Evolutionary conservation across 2,888 invertebrate species (phyloP).

Genomic region (Embidobia sp.): DNA sequence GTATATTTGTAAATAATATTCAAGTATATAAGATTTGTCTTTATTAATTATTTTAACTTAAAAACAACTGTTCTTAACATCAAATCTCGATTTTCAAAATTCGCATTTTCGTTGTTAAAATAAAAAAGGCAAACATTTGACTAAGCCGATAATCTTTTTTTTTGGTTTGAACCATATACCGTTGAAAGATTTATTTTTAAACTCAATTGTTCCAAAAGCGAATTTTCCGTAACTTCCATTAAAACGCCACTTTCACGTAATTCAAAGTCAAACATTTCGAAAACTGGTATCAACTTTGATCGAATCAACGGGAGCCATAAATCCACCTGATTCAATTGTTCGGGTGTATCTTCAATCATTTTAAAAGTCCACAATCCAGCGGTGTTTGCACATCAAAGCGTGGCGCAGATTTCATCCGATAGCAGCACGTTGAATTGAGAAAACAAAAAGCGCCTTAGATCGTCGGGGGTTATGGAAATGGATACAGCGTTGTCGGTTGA

Average conservation of each 20-base stretch:
- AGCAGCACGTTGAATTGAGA: background rate
- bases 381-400: conserved; percentile 24
- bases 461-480: conserved; percentile 26
- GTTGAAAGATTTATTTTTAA: too few species aligned
- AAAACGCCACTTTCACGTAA: conserved; percentile 1
- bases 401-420: conserved; percentile 7
- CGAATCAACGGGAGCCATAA: background rate
- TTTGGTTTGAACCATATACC: too few species aligned
- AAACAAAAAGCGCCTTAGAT: conserved; percentile 28
- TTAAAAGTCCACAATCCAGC: conserved; percentile 2
- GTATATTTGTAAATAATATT: too few species aligned
- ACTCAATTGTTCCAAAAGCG: too few species aligned
- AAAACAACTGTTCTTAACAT: too few species aligned
- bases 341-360: conserved; percentile 15
- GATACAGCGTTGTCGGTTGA: conserved; percentile 24
- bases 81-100: background rate
- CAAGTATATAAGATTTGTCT: too few species aligned
- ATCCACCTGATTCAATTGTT: conserved; percentile 15
- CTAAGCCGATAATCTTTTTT: background rate
- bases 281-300: background rate
- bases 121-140: too few species aligned
- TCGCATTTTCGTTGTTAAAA: too few species aligned
- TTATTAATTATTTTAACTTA: too few species aligned
- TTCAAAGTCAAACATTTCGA: background rate
- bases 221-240: background rate